phyloP scores from a whole-genome alignment of 23 tunicate genomes.

The Aplidium turbinatum region DNA sequence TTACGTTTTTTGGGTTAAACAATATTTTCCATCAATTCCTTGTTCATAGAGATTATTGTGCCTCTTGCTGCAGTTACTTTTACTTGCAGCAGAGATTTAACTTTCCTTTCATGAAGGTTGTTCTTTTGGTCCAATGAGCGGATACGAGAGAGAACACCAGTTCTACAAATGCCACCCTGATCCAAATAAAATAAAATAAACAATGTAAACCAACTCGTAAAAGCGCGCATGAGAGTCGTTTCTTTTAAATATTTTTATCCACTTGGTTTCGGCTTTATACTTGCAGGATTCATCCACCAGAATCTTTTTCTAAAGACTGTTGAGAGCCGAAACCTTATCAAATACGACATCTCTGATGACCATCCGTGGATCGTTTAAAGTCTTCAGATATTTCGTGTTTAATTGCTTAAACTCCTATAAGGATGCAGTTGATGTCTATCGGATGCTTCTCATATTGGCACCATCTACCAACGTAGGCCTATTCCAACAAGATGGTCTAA shows the following conservation, averaged over 20 bases:
- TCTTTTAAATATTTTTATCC: conserved; percentile 7
- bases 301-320: conserved; percentile 28
- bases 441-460: conserved; percentile 39
- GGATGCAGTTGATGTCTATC: conserved; percentile 30
- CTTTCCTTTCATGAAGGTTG: no score
- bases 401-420: conserved; percentile 15
- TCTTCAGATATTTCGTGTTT: neutral
- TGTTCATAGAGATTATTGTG: no score
- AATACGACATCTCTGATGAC: conserved; percentile 34
- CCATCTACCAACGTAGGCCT: conserved; percentile 35
- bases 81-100: no score
- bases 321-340: conserved; percentile 38
- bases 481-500: neutral
- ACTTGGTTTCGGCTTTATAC: conserved; percentile 17
- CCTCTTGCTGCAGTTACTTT: no score
- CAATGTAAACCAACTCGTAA: conserved; percentile 27
- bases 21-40: no score
- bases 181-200: neutral
- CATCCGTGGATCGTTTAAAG: conserved; percentile 25
- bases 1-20: no score
- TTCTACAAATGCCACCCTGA: conserved; percentile 12
- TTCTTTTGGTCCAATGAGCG: no score
- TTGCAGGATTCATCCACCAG: neutral
- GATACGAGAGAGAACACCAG: no score
- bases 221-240: conserved; percentile 19